Conservation (phyloP, 2,888 invertebrate species). For the Oligia latruncula region DNA sequence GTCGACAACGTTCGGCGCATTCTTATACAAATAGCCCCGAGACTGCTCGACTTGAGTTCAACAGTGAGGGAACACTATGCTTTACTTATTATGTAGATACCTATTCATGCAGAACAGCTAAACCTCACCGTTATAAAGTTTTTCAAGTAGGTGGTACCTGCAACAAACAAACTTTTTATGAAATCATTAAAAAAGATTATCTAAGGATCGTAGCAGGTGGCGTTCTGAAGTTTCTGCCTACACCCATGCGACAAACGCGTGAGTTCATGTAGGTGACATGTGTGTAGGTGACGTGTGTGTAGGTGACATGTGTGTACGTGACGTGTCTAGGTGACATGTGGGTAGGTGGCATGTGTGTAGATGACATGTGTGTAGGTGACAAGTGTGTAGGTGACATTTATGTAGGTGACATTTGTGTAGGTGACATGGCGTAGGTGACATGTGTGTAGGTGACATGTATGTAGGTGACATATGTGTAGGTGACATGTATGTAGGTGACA, state of each 20-base stretch:
- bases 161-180: not conserved
- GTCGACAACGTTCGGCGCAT: constrained; percentile 22
- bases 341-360: no score
- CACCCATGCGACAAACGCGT: not conserved
- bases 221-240: not conserved
- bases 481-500: no score
- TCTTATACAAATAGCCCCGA: constrained; percentile 29
- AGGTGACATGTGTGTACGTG: no score
- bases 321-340: not conserved
- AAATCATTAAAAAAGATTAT: not conserved
- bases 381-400: no score
- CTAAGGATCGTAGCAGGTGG: not conserved
- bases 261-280: not conserved
- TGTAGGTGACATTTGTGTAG: no score
- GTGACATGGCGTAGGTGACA: no score
- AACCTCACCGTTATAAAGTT: not conserved
- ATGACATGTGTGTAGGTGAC: not conserved
- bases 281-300: not conserved
- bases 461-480: no score
- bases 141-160: no score
- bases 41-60: constrained; percentile 1
- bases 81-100: not conserved
- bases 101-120: not conserved
- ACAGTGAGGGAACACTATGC: not conserved
- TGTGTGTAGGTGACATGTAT: no score